phyloP scores from a whole-genome alignment of 2,113 vertebrate species.

The Nicator chloris region DNA sequence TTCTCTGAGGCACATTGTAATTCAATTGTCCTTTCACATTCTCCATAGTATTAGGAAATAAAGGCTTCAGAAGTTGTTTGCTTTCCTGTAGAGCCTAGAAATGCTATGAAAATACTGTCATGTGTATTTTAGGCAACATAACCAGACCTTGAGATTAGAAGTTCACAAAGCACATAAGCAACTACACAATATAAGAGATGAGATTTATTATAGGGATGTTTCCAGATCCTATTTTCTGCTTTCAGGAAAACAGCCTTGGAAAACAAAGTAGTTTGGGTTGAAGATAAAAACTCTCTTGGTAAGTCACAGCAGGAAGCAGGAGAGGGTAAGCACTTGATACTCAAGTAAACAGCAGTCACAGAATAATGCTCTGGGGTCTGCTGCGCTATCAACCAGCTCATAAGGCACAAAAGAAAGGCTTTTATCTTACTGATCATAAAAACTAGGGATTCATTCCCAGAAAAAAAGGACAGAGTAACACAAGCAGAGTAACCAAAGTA shows the following conservation, averaged over 20 bases:
- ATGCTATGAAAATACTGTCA: not conserved
- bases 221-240: not conserved
- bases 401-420: not conserved
- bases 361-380: not conserved
- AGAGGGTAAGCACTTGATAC: not conserved
- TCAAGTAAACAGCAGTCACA: not conserved
- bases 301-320: not conserved
- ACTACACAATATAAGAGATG: not conserved
- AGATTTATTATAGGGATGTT: not conserved
- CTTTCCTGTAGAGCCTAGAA: not conserved
- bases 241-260: not conserved
- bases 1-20: not conserved
- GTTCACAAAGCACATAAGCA: not conserved
- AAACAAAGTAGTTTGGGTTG: not conserved
- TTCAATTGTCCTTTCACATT: not conserved
- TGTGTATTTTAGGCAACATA: not conserved
- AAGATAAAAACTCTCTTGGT: not conserved
- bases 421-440: not conserved
- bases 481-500: not conserved
- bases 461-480: not conserved
- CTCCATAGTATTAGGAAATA: not conserved
- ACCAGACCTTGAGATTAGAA: not conserved
- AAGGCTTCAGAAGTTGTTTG: not conserved
- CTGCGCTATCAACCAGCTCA: not conserved
- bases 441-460: not conserved